Base-by-base conservation (phyloP, 2,113 vertebrate species). In the Protomyctophum bolini region DNA sequence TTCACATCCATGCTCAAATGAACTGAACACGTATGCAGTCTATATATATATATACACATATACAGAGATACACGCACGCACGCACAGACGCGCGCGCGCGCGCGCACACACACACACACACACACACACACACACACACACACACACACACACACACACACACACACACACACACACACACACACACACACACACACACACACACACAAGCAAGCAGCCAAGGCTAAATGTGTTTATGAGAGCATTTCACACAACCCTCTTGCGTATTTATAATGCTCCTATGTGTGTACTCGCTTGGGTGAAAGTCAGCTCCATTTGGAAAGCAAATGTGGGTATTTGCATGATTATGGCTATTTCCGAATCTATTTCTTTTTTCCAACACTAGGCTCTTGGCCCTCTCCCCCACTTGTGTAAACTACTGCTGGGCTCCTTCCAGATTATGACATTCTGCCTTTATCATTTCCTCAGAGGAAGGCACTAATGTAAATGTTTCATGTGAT, bases 181-280 rank as follows among this genome's bases (percentile, higher is more conserved):
- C 45, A 10, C 61, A 61, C 21, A 12, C 70, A 73, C 10, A 58
- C 59, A 62, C 48, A 60, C 54, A 63, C 49, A 70, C 52, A 52
- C 46, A 57, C 10, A n/a, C 12, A 51, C 45, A 72, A 66, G 48
- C 57, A 74, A 70, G 78, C 56, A 7, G 46, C 6, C 33, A 33
- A 14, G 8, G 66, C 72, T 62, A 63, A 3, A 73, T 66, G 66
- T 79, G 83, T 81, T 82, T 81, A 81, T 66, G 64, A 75, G 63
- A 73, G 54, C 15, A 50, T 76, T 86, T 76, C 60, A 80, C 70
- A 86, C 71, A 77, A 78, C 51, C 67, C 65, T 56, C 63, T 49
- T 61, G 56, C 70, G 74, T 69, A 75, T 85, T 81, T 80, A 79
- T 66, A 75, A 69, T 66, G 56, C 10, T 33, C 61, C 6, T 70